These are phyloP conservation scores for Drosophila borealis DNA, from an alignment of 2,888 invertebrate genomes.

Conservation along the genomic window DNA sequence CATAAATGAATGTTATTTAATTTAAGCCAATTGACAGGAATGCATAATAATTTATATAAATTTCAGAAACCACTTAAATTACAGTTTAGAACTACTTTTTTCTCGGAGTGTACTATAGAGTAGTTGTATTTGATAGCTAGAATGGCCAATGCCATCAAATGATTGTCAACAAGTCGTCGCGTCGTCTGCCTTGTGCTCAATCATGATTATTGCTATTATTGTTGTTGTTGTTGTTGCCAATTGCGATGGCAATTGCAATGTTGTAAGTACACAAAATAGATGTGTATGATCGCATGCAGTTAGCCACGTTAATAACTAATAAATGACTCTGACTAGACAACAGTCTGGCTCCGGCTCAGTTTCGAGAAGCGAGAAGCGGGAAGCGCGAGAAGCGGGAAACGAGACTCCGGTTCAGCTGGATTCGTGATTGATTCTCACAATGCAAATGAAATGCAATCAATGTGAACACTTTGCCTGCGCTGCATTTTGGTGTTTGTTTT, in stretches of 20 bases:
- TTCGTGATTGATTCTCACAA: conserved; percentile 76
- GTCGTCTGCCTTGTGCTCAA: conserved; percentile 76
- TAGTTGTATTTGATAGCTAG: conserved; percentile 13
- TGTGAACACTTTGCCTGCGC: conserved; percentile 45
- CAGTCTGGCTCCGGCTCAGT: conserved; percentile 13
- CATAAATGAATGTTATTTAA: no score
- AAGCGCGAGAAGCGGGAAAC: no score
- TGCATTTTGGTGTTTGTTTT: conserved; percentile 26
- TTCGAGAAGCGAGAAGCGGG: not conserved
- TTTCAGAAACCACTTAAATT: not conserved
- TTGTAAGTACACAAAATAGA: conserved; percentile 44
- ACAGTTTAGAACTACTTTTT: not conserved
- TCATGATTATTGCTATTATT: conserved; percentile 56
- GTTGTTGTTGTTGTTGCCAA: conserved; percentile 33
- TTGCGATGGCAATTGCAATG: conserved; percentile 37
- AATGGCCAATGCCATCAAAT: conserved; percentile 44
- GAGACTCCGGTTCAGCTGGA: not conserved
- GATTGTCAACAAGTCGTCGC: conserved; percentile 68
- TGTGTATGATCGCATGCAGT: conserved; percentile 54
- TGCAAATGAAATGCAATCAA: conserved; percentile 78
- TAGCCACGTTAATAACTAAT: conserved; percentile 61
- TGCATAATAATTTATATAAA: no score
- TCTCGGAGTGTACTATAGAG: conserved; percentile 4
- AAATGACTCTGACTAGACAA: conserved; percentile 61
- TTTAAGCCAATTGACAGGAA: no score